Evolutionary conservation across 1,140 invertebrate genomes (phyloP), one percentile per base, ranked within the genome.

Genomic region (Neoseiulus cucumeris): DNA sequence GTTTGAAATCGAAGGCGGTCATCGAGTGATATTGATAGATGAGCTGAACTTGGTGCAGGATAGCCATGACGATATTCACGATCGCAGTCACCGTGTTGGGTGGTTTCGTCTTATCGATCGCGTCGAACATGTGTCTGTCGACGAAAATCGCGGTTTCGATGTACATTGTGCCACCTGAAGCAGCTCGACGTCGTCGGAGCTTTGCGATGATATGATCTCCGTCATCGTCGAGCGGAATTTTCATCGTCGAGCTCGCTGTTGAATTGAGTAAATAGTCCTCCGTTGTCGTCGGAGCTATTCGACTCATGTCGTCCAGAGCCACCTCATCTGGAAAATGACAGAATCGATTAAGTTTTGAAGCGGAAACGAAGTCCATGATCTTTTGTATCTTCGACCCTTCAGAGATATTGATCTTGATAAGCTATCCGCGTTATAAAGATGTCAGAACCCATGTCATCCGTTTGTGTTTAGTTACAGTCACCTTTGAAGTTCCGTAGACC

Each of bases 61-160:
- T 71, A 12, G 70, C 70, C n/a, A 75, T 66, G 18, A 75, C 70
- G 0, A 72, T 66, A 29, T 72, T 68, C n/a, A 68, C 66, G 9
- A 75, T 66, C 7, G 68, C 70, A 25, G 68, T 67, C 2, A 68
- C 64, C 2, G 65, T 42, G 25, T 69, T 65, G 17, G 65, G 64
- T 4, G 64, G 39, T 12, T 47, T 47, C 17, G 64, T 55, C 1
- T 65, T 67, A 22, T 70, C 66, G 17, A 68, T 64, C 12, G 68
- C 66, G 18, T 68, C 66, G 14, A 71, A 66, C 17, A 72, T 64
- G 28, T 42, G 51, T 44, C 51, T 64, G 55, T 72, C 70, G 6
- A 74, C 71, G 64, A 74, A 75, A 22, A 75, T 72, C 0, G 72
- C 73, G 30, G 72, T 72, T 59, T 77, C 69, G 44, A 75, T 72